Evolutionary conservation across 2,113 vertebrate genomes (phyloP).

Genomic region (Forbesichthys papilliferus): DNA sequence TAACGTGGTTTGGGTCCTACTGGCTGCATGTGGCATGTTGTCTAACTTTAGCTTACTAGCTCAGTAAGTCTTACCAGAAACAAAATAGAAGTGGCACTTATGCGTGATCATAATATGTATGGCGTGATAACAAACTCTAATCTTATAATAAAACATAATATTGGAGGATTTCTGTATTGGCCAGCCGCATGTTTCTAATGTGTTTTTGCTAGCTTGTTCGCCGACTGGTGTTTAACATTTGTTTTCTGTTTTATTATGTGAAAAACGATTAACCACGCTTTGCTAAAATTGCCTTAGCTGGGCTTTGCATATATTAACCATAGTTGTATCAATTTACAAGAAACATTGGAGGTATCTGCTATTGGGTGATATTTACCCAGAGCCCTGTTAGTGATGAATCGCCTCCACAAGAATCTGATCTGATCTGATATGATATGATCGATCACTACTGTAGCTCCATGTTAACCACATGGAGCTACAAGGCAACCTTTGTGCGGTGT

Average conservation of each 20-base stretch:
- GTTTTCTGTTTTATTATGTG: not conserved
- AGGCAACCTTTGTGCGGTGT: not conserved
- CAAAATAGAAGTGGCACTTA: not conserved
- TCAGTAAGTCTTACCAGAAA: not conserved
- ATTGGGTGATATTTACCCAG: not conserved
- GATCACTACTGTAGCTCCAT: slow-evolving; percentile 31
- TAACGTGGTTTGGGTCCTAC: slow-evolving; percentile 23
- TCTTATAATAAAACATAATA: not conserved
- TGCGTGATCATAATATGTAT: not conserved
- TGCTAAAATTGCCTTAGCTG: too few relatives aligned
- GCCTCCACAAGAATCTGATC: slow-evolving; percentile 17
- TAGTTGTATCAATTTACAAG: not conserved
- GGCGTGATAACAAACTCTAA: not conserved
- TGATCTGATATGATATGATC: slow-evolving; percentile 4
- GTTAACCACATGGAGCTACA: slow-evolving; percentile 8
- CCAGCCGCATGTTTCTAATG: slow-evolving; percentile 24
- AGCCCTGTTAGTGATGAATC: not conserved
- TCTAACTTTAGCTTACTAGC: slow-evolving; percentile 1
- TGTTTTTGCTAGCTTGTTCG: not conserved
- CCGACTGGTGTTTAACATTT: not conserved
- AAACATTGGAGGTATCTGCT: not conserved
- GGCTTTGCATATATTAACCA: too few relatives aligned
- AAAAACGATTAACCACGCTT: too few relatives aligned
- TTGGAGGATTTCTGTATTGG: not conserved
- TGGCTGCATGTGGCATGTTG: slow-evolving; percentile 44